Evolutionary conservation across 2,888 invertebrate genomes (phyloP).

Genomic region (Tridacna gigas): DNA sequence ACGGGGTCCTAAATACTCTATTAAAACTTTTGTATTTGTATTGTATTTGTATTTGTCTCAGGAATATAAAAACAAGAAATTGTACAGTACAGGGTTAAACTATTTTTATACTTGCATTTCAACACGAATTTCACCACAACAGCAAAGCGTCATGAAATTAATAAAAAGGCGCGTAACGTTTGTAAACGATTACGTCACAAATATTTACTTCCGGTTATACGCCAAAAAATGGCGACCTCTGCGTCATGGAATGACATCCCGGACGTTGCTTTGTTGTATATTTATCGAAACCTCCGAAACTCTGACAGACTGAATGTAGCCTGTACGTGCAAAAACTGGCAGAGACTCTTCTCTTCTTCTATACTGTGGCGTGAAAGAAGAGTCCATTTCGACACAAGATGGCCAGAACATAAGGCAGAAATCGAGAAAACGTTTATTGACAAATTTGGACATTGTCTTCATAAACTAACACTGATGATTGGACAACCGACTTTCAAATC

Average conservation of each 20-base stretch:
- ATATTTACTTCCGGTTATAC: constrained; percentile 2
- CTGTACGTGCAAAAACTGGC: constrained; percentile 72
- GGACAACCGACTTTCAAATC: constrained; percentile 60
- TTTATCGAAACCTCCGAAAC: constrained; percentile 67
- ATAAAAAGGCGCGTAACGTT: background rate
- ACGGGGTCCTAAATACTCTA: no score
- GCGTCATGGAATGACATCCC: constrained; percentile 67
- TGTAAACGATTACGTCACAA: constrained; percentile 16
- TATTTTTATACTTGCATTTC: no score
- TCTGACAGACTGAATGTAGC: constrained; percentile 66
- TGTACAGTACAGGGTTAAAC: no score
- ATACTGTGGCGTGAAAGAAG: constrained; percentile 70
- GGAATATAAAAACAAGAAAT: no score
- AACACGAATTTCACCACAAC: no score
- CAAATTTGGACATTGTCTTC: constrained; percentile 62
- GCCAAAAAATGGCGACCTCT: constrained; percentile 29
- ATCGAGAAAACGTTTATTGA: constrained; percentile 62
- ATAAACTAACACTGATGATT: constrained; percentile 58
- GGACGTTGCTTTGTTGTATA: constrained; percentile 67
- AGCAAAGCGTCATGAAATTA: no score
- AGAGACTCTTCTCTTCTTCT: constrained; percentile 64
- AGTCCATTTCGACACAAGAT: constrained; percentile 47
- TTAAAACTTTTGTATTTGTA: no score
- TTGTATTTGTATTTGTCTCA: no score
- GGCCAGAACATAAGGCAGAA: constrained; percentile 51